These are phyloP conservation scores for Phrynocephalus versicolor DNA, from an alignment of 2,113 vertebrate species.

Conservation along the genomic window DNA sequence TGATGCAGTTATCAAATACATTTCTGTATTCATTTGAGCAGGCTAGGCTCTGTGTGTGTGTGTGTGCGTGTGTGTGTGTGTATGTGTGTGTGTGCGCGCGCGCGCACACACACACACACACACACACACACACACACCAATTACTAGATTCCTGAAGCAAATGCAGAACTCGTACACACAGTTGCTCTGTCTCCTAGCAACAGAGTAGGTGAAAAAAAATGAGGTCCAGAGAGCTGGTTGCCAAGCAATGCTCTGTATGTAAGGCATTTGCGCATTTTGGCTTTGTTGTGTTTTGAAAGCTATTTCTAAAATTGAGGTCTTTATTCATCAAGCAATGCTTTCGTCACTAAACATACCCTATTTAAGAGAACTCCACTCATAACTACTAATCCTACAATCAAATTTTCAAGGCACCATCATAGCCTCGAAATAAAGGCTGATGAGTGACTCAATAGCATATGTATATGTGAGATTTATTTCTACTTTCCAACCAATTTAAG, in stretches of 20 bases:
- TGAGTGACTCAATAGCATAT: conserved; percentile 48
- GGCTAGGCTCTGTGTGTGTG: neutral
- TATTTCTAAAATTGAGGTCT: conserved; percentile 65
- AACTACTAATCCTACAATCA: conserved; percentile 69
- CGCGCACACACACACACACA: conserved; percentile 51
- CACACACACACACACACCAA: conserved; percentile 61
- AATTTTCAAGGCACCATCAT: conserved; percentile 53
- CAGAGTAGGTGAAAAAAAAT: conserved; percentile 40
- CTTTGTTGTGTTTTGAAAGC: conserved; percentile 51
- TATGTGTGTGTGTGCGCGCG: too few relatives aligned
- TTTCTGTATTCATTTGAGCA: conserved; percentile 58
- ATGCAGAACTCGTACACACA: conserved; percentile 63
- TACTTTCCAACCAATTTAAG: neutral
- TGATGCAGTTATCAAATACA: neutral
- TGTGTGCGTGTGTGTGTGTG: too few relatives aligned
- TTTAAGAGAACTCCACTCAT: conserved; percentile 66
- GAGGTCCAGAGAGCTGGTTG: conserved; percentile 51
- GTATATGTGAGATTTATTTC: neutral
- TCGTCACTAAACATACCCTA: conserved; percentile 49
- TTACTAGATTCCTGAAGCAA: conserved; percentile 66
- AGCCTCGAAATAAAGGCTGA: conserved; percentile 33
- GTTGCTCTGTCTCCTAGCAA: conserved; percentile 69
- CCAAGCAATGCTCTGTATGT: conserved; percentile 50
- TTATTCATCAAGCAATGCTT: conserved; percentile 44
- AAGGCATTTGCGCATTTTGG: conserved; percentile 48